These are phyloP conservation scores for Montipora efflorescens DNA, from an alignment of 64 coral and sea anemone genomes.

Conservation along the genomic window DNA sequence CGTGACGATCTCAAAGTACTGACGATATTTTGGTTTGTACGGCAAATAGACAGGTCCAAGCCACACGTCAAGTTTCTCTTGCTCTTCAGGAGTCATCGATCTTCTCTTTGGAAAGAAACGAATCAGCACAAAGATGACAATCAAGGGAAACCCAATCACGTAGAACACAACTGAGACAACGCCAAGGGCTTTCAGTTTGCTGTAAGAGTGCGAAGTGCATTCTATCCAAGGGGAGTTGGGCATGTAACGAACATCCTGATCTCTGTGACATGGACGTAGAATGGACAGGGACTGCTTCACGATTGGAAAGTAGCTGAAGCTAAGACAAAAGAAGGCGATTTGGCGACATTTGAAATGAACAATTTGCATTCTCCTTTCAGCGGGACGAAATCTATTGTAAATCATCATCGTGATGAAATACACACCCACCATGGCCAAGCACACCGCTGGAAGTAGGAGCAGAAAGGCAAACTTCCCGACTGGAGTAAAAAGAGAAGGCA, in stretches of 20 bases:
- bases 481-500: conserved; percentile 69
- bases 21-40: too few relatives aligned
- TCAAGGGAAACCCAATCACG: conserved; percentile 67
- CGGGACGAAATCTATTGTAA: not conserved
- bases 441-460: conserved; percentile 61
- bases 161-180: conserved; percentile 54
- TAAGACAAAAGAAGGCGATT: conserved; percentile 35
- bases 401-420: conserved; percentile 17
- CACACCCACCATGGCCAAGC: conserved; percentile 9
- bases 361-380: not conserved
- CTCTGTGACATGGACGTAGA: conserved; percentile 59
- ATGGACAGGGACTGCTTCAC: conserved; percentile 54
- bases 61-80: too few relatives aligned
- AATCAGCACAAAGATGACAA: not conserved
- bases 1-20: too few relatives aligned
- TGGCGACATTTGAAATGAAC: conserved; percentile 65
- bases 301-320: conserved; percentile 70
- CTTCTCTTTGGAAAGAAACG: too few relatives aligned
- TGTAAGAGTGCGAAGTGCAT: conserved; percentile 31
- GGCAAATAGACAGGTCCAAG: too few relatives aligned
- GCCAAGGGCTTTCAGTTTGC: conserved; percentile 28
- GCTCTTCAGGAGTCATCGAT: too few relatives aligned
- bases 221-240: conserved; percentile 71
- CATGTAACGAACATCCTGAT: conserved; percentile 44
- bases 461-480: conserved; percentile 66